Conservation (phyloP, 2,113 vertebrate species). For the Clarias magur region DNA sequence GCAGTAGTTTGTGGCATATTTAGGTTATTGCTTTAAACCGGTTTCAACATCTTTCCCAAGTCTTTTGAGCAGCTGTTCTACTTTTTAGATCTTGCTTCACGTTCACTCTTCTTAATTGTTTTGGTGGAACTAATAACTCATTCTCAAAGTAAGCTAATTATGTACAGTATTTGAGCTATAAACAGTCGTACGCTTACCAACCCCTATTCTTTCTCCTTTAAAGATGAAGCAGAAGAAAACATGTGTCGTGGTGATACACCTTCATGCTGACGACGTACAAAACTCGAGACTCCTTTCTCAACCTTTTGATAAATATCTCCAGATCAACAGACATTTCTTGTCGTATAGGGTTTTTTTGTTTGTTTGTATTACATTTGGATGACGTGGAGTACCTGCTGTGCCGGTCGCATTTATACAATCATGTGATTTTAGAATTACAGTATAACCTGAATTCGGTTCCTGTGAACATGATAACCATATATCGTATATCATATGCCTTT, state of each 20-base stretch:
- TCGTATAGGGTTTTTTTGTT: neutral
- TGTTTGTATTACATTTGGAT: neutral
- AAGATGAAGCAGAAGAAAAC: neutral
- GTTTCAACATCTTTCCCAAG: neutral
- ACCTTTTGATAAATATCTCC: neutral
- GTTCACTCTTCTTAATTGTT: neutral
- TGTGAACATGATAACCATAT: neutral
- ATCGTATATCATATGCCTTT: neutral
- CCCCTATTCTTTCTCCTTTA: neutral
- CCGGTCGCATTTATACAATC: too few relatives aligned
- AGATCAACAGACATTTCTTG: neutral
- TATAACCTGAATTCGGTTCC: neutral
- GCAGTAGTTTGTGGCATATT: neutral
- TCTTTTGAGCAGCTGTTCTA: neutral
- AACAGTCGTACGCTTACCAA: neutral
- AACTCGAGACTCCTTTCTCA: neutral
- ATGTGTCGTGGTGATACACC: neutral
- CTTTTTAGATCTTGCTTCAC: neutral
- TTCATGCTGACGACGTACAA: neutral
- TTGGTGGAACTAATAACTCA: neutral
- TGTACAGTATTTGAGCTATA: neutral
- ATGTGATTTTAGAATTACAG: too few relatives aligned
- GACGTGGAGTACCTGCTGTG: too few relatives aligned
- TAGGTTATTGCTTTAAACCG: neutral
- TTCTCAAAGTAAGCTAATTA: neutral